Percentiles rank a stretch among this genome's conserved stretches.
These are phyloP conservation scores for Drosophila ercepeae DNA, from an alignment of 1,140 invertebrate species.

Conservation along the genomic window DNA sequence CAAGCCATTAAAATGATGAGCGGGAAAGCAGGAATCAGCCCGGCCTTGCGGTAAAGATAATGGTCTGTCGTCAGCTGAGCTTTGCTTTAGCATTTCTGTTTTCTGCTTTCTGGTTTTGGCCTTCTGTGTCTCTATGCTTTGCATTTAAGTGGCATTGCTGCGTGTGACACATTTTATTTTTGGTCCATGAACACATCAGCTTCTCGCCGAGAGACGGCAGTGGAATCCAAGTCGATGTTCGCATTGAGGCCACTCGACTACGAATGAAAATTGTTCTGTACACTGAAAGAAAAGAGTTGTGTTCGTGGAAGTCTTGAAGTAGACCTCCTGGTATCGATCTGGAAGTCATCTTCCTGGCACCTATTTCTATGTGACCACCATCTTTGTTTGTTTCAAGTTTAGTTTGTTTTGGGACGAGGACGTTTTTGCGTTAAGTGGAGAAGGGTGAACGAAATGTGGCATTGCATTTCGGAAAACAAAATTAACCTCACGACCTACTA, in stretches of 20 bases:
- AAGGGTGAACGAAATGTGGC: constrained; percentile 9
- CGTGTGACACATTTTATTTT: constrained; percentile 69
- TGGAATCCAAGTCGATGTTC: constrained; percentile 12
- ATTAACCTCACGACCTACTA: constrained; percentile 72
- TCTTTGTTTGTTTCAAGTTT: background rate
- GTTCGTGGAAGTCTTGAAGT: background rate
- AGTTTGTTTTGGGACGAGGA: background rate
- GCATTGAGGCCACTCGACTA: constrained; percentile 68
- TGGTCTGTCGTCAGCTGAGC: constrained; percentile 20
- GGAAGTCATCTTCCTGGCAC: no score
- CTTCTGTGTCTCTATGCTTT: constrained; percentile 5
- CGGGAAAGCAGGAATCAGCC: constrained; percentile 47
- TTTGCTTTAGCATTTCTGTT: constrained; percentile 6
- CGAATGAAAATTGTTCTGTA: constrained; percentile 11
- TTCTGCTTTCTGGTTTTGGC: background rate
- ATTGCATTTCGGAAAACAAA: constrained; percentile 71
- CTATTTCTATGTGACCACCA: no score
- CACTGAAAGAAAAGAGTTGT: background rate
- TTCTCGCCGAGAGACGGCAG: constrained; percentile 7
- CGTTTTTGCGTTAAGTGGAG: background rate
- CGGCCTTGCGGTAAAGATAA: constrained; percentile 32
- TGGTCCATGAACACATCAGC: constrained; percentile 58
- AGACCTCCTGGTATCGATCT: no score
- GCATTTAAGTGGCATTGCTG: constrained; percentile 49
- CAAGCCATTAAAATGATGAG: constrained; percentile 53